phyloP scores from a whole-genome alignment of 2,888 invertebrate genomes.

The Netelia virgata region DNA sequence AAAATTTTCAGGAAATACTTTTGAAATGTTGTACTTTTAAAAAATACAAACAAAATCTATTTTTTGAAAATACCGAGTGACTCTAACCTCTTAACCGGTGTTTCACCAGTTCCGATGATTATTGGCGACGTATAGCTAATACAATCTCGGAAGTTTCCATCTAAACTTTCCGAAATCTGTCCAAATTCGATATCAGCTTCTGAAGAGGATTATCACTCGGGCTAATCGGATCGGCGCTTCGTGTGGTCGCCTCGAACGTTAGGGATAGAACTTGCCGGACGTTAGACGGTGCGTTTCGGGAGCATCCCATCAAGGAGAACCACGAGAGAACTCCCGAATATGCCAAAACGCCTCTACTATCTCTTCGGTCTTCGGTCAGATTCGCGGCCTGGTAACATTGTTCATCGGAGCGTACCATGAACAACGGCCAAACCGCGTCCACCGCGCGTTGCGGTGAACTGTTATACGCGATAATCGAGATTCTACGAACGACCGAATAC shows the following conservation, averaged over 20 bases:
- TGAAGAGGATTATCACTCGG: conserved; percentile 55
- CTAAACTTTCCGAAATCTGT: conserved; percentile 7
- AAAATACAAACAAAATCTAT: too few species aligned
- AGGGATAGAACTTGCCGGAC: conserved; percentile 57
- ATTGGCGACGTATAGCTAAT: not conserved
- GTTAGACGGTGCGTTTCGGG: conserved; percentile 45
- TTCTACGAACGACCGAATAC: conserved; percentile 9
- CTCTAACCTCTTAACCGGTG: not conserved
- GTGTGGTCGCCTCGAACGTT: conserved; percentile 46
- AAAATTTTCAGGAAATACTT: too few species aligned
- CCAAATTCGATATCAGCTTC: conserved; percentile 58
- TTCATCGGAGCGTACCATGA: conserved; percentile 67
- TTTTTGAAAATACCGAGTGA: too few species aligned
- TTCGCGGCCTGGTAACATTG: conserved; percentile 71
- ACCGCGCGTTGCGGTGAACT: conserved; percentile 61
- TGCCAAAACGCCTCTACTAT: conserved; percentile 45
- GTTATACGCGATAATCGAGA: conserved; percentile 23
- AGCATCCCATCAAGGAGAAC: conserved; percentile 48
- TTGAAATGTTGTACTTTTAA: too few species aligned
- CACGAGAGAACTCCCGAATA: conserved; percentile 3
- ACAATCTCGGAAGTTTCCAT: too few species aligned
- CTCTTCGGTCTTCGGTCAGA: conserved; percentile 68
- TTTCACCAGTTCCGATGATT: conserved; percentile 20
- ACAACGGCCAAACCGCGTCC: conserved; percentile 69
- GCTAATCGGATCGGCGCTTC: conserved; percentile 55